phyloP scores from a whole-genome alignment of 2,113 vertebrate genomes.

The Martes martes region DNA sequence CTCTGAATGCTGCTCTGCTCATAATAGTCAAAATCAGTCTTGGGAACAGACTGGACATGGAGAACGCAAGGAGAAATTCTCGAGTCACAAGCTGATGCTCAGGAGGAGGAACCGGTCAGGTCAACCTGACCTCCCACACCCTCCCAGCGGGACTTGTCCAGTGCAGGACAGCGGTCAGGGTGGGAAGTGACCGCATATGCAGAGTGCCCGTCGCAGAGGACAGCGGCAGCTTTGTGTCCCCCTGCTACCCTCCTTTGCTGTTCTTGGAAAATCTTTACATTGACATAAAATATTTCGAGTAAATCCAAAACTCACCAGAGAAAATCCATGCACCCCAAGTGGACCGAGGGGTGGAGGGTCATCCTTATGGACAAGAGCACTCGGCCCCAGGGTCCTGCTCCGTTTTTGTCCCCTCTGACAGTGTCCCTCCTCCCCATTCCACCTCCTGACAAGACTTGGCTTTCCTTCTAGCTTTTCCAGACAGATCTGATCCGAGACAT shows the following conservation, averaged over 20 bases:
- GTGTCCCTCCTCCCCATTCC: not conserved
- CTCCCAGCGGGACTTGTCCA: accelerated
- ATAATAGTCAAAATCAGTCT: not conserved
- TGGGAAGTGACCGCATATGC: accelerated
- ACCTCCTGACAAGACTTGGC: not conserved
- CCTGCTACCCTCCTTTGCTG: not conserved
- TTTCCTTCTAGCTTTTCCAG: not conserved
- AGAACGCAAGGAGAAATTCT: accelerated
- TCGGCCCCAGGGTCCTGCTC: not conserved
- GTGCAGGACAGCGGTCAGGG: accelerated
- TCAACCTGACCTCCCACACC: too few relatives aligned
- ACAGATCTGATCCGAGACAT: not conserved
- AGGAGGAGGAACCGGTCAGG: not conserved
- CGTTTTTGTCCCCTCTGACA: accelerated
- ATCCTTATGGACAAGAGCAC: accelerated
- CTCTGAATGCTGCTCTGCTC: not conserved
- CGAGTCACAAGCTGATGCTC: not conserved
- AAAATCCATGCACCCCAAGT: not conserved
- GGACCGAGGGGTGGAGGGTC: not conserved
- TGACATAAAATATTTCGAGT: not conserved
- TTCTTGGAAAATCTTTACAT: not conserved
- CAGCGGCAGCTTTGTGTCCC: accelerated
- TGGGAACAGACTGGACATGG: accelerated
- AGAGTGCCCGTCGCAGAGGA: not conserved
- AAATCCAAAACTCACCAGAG: not conserved